phyloP scores from a whole-genome alignment of 2,888 invertebrate species.

The Didymodactylos carnosus region DNA sequence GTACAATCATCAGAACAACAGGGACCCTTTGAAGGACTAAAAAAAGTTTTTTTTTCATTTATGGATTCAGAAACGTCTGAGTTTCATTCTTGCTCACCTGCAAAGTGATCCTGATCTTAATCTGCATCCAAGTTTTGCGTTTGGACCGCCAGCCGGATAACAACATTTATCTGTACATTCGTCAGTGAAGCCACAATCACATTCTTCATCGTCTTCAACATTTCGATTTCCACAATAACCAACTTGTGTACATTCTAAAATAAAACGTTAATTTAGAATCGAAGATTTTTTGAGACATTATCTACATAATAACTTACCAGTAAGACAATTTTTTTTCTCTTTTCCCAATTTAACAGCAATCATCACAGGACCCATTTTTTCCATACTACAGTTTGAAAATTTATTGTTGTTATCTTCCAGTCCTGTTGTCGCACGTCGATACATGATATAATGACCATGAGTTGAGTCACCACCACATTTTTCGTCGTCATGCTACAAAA shows the following conservation, averaged over 20 bases:
- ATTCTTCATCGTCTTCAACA: conserved; percentile 87
- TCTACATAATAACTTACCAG: too few species aligned
- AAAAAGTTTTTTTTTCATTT: too few species aligned
- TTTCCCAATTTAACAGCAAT: neutral
- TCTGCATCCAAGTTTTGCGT: neutral
- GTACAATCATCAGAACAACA: conserved; percentile 66
- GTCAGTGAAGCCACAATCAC: conserved; percentile 87
- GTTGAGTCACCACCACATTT: conserved; percentile 43
- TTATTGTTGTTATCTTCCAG: conserved; percentile 20
- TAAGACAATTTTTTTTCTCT: neutral
- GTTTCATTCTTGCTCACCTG: neutral
- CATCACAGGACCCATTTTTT: conserved; percentile 16
- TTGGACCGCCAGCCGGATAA: conserved; percentile 27
- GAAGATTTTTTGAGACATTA: neutral
- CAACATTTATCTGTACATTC: conserved; percentile 57
- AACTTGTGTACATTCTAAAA: neutral
- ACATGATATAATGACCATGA: conserved; percentile 23
- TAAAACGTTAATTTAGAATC: neutral
- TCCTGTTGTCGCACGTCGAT: conserved; percentile 20
- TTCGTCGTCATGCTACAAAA: conserved; percentile 34
- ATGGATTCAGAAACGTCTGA: conserved; percentile 42
- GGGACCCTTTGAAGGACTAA: conserved; percentile 83
- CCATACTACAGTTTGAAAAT: conserved; percentile 24
- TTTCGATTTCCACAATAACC: conserved; percentile 82
- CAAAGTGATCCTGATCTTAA: neutral